Evolutionary conservation across 2,888 invertebrate genomes (phyloP).

Genomic region (Cantharis flavilabris): DNA sequence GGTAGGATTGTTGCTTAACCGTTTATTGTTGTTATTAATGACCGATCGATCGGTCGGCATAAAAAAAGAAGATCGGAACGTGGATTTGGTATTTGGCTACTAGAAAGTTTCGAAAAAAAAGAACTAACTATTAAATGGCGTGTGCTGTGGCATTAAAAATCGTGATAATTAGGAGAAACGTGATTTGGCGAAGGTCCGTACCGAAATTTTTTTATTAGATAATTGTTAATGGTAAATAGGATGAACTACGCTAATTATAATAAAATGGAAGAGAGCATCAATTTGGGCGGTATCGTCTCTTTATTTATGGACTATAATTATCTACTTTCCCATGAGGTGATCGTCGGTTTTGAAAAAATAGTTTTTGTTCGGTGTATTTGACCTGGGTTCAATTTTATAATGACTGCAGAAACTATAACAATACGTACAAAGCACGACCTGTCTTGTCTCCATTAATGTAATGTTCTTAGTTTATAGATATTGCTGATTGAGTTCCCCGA

Average conservation of each 20-base stretch:
- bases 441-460: conserved; percentile 45
- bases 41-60: background rate
- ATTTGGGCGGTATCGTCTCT: conserved; percentile 3
- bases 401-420: conserved; percentile 49
- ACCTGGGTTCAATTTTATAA: conserved; percentile 52
- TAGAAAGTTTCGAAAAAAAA: background rate
- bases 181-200: background rate
- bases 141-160: background rate
- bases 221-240: background rate
- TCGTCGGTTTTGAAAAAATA: conserved; percentile 16
- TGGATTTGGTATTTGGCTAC: background rate
- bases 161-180: background rate
- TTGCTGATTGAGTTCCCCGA: conserved; percentile 45
- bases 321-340: conserved; percentile 24
- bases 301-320: conserved; percentile 17
- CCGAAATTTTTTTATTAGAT: background rate
- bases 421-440: conserved; percentile 50
- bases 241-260: conserved; percentile 4
- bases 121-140: background rate
- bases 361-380: conserved; percentile 37
- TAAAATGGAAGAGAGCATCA: conserved; percentile 5
- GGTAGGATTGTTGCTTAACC: background rate
- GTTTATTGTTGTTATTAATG: background rate
- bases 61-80: background rate
- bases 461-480: conserved; percentile 45